Evolutionary conservation across 2,888 invertebrate species (phyloP), one percentile per base, ranked within the genome.

Genomic region (Heliconius ismenius): DNA sequence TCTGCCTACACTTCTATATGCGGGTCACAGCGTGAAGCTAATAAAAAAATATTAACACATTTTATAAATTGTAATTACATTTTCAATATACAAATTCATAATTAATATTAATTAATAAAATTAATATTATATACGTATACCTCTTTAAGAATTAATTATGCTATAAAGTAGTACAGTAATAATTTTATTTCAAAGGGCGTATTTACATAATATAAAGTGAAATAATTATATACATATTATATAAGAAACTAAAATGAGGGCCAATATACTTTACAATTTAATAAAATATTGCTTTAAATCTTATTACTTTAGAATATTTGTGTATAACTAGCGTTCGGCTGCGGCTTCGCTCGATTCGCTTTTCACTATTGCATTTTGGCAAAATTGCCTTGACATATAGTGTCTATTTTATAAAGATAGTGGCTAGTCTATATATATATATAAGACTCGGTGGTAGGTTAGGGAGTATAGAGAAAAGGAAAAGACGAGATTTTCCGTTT

Each of bases 91-190:
- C 58, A 58, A 58, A n/a, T 58, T 58, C n/a, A n/a, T 58, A 11
- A 58, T 58, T 58, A n/a, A 58, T 58, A 58, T 58, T n/a, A n/a
- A 58, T 58, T 58, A n/a, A n/a, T n/a, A 11, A n/a, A 58, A 58
- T 58, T 21, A 4, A 58, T 58, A 58, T 58, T n/a, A 49, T 58
- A 58, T 58, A 58, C 49, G 49, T 21, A 49, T 21, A 7, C 49
- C 49, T 21, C 9, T 49, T 49, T 21, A 60, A 0, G 28, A 26
- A 15, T 62, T 62, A 62, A 26, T 15, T 62, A 62, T 62, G 13
- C 62, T 26, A 62, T 26, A 15, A 26, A 15, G 26, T 62, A 62
- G 62, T 28, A 28, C 18, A 21, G 11, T 32, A 32, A 63, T 63
- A 3, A 65, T 32, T 65, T 21, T 10, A 32, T 65, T 65, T 65